Percentiles rank a stretch among this genome's conserved stretches.
phyloP scores from a whole-genome alignment of 2,888 invertebrate genomes.

The Uropetala carovei region DNA sequence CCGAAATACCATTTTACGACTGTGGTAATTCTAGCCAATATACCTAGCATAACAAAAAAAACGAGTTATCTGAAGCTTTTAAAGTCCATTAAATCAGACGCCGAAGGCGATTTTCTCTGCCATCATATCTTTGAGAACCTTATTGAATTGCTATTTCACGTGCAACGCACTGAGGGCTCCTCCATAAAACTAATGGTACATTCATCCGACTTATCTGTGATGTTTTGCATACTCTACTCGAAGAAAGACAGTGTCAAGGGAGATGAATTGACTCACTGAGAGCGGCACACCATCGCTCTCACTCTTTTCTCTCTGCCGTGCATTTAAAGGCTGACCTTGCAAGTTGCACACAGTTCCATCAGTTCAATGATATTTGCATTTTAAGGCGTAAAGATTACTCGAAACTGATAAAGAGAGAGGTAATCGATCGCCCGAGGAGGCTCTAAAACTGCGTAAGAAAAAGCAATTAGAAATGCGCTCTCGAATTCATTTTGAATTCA shows the following conservation, averaged over 20 bases:
- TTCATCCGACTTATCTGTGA: neutral
- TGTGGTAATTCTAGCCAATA: no score
- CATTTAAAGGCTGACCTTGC: conserved; percentile 22
- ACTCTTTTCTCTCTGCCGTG: neutral
- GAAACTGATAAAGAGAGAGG: neutral
- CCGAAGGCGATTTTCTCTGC: neutral
- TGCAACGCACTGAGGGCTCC: neutral
- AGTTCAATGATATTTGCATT: neutral
- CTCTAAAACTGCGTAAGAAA: neutral
- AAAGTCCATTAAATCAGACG: neutral
- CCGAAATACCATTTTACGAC: no score
- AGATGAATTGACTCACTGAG: neutral
- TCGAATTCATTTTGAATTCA: no score
- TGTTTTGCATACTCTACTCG: neutral
- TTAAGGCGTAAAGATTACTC: neutral
- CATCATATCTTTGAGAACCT: neutral
- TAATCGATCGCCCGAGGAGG: neutral
- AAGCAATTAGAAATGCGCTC: neutral
- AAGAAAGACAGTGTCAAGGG: neutral
- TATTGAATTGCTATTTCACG: neutral
- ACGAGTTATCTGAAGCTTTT: neutral
- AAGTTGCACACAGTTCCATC: conserved; percentile 7
- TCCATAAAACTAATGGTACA: neutral
- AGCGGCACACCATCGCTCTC: neutral
- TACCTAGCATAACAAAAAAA: no score